A percentile compares a stretch with the other conserved stretches of the same genome.
Evolutionary conservation across 1,140 invertebrate species (phyloP).

Genomic region (Oedothorax gibbosus): DNA sequence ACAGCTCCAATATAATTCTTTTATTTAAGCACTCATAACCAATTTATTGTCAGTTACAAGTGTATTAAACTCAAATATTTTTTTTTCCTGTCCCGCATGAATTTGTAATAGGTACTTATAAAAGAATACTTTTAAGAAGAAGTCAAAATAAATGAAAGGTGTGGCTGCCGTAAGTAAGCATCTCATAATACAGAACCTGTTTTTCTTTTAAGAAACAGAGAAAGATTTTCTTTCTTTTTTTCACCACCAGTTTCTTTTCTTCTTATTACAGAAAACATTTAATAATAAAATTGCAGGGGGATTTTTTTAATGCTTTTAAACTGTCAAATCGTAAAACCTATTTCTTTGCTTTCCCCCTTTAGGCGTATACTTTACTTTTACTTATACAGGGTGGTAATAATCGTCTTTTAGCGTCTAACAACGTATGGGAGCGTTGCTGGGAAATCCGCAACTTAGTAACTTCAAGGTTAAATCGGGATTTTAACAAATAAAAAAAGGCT

Average conservation of each 20-base stretch:
- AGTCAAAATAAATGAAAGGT: conserved; percentile 41
- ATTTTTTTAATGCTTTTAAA: conserved; percentile 41
- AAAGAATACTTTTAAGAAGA: conserved; percentile 49
- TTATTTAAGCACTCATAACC: too few relatives aligned
- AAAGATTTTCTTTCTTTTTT: not conserved
- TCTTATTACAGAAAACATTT: conserved; percentile 26
- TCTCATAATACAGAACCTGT: conserved; percentile 40
- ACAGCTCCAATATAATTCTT: too few relatives aligned
- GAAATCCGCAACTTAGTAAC: too few relatives aligned
- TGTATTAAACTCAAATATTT: too few relatives aligned
- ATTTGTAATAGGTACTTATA: conserved; percentile 49
- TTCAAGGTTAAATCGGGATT: too few relatives aligned
- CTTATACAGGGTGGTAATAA: too few relatives aligned
- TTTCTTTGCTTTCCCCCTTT: conserved; percentile 5
- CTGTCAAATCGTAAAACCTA: conserved; percentile 37
- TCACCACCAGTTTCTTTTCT: not conserved
- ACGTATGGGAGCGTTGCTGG: too few relatives aligned
- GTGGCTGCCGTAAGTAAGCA: conserved; percentile 38
- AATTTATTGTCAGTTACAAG: too few relatives aligned
- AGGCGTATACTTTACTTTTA: too few relatives aligned
- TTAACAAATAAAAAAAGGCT: too few relatives aligned
- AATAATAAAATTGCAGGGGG: conserved; percentile 40
- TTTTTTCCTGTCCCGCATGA: conserved; percentile 7
- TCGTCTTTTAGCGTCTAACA: too few relatives aligned
- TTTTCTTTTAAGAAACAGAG: conserved; percentile 54